Percentiles rank a stretch among this genome's conserved stretches.
Evolutionary conservation across 2,888 invertebrate genomes (phyloP).

Genomic region (Hirtodrosophila histrioides): DNA sequence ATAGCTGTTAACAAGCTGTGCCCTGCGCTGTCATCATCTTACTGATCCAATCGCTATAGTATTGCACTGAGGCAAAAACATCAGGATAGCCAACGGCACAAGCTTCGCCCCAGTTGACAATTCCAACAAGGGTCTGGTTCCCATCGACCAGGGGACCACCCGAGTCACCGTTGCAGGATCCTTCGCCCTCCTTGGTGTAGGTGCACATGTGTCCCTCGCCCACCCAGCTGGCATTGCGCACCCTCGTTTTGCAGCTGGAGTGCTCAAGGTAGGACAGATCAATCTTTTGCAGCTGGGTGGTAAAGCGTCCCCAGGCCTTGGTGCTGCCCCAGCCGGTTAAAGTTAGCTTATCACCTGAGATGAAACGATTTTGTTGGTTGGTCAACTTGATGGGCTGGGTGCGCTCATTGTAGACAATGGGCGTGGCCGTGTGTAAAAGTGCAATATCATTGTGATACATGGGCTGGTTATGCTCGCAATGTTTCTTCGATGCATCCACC

Average conservation of each 20-base stretch:
- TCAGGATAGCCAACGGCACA: conserved; percentile 83
- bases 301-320: conserved; percentile 84
- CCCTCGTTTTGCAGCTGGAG: conserved; percentile 84
- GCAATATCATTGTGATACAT: conserved; percentile 88
- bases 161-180: conserved; percentile 83
- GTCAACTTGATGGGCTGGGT: conserved; percentile 87
- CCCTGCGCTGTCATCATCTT: conserved; percentile 54
- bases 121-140: conserved; percentile 71
- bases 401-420: conserved; percentile 85
- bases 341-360: conserved; percentile 85
- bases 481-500: conserved; percentile 65
- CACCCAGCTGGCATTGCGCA: conserved; percentile 85
- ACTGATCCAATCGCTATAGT: conserved; percentile 80
- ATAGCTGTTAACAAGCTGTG: conserved; percentile 47
- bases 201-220: conserved; percentile 87
- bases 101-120: conserved; percentile 84
- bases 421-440: conserved; percentile 86
- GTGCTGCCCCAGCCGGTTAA: conserved; percentile 88
- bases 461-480: conserved; percentile 77
- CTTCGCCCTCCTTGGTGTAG: conserved; percentile 85
- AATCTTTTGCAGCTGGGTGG: conserved; percentile 86
- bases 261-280: conserved; percentile 85
- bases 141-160: conserved; percentile 82
- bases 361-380: conserved; percentile 84
- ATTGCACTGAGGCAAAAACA: conserved; percentile 80